Evolutionary conservation across 1,140 invertebrate genomes (phyloP), one percentile per base, ranked within the genome.

Genomic region (Orussus abietinus): DNA sequence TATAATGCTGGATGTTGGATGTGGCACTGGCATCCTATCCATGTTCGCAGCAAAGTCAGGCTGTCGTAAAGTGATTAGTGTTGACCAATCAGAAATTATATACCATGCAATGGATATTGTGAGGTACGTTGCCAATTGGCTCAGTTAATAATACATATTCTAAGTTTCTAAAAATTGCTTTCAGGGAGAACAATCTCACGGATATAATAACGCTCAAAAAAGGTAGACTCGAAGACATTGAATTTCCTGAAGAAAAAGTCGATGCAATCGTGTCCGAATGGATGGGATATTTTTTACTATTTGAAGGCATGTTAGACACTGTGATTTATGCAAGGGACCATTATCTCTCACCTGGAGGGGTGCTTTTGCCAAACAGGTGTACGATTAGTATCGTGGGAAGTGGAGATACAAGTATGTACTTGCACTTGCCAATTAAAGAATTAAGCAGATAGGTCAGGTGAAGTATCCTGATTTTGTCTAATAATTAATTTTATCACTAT

Each of bases 221-320:
- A 69, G 92, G 92, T 1, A 84, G 90, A 64, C 72, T 99, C 3
- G 96, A 99, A 72, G 90, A 97, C 54, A 82, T 81, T n/a, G 75
- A 85, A 40, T 76, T 96, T 18, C 78, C 83, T 21, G 77, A 79
- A 20, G 80, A 87, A 20, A 90, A 94, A 72, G 92, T 98, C 7
- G 96, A 99, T 73, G 84, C 93, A 1, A 96, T 99, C 49, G 85
- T 99, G 17, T 97, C 93, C 3, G 96, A 99, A 73, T 99, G 95
- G 94, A 99, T 99, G 96, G 96, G 96, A 3, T 99, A 99, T 71
- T 98, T 96, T 69, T 75, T 99, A 7, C 76, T 99, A 19, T 98
- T 96, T 66, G 96, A 99, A 72, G 93, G 91, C 20, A 99, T 99
- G 96, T 69, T 99, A 22, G 91, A 97, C 64, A 90, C 87, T 10